These are phyloP conservation scores for Pituophis catenifer DNA, from an alignment of 2,113 vertebrate species.

Conservation along the genomic window DNA sequence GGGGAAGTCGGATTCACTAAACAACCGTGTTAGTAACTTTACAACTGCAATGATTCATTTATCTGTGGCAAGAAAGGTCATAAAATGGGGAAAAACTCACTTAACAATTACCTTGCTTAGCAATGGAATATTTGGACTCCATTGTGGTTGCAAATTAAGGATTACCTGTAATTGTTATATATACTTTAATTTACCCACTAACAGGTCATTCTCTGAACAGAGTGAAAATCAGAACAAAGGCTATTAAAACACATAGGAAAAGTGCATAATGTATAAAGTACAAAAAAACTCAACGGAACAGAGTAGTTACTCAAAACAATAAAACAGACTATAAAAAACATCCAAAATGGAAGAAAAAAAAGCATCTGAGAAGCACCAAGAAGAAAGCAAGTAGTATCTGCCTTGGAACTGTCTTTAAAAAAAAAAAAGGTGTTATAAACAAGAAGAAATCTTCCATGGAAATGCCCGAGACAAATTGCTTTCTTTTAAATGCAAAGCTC, in stretches of 20 bases:
- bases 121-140: background rate
- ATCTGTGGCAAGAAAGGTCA: background rate
- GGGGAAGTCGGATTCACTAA: background rate
- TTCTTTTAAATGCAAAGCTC: background rate
- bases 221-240: background rate
- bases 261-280: background rate
- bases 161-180: background rate
- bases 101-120: background rate
- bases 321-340: background rate
- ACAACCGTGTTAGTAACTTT: background rate
- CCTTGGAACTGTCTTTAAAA: background rate
- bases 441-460: no score
- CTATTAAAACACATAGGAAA: background rate
- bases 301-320: background rate
- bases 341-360: background rate
- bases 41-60: background rate
- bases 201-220: background rate
- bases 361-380: background rate
- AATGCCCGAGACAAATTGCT: background rate
- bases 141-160: background rate
- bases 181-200: background rate
- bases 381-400: background rate
- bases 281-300: background rate
- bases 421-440: background rate
- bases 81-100: background rate